Percentiles rank a stretch among this genome's conserved stretches.
These are phyloP conservation scores for Melanaphis sacchari DNA, from an alignment of 1,140 invertebrate genomes.

Conservation along the genomic window DNA sequence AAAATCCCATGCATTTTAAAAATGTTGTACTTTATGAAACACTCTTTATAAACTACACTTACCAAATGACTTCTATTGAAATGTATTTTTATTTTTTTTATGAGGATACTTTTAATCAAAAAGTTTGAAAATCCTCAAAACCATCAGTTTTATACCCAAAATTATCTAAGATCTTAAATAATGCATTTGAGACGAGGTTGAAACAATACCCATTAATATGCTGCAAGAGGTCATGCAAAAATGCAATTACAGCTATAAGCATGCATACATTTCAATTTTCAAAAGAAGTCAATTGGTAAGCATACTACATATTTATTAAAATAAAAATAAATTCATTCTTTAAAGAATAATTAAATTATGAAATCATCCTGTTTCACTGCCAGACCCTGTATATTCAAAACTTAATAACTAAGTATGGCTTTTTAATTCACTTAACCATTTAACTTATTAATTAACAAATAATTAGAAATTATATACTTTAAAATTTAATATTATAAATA, in stretches of 20 bases:
- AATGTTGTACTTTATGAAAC: too few relatives aligned
- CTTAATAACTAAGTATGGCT: not conserved
- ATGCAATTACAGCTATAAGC: not conserved
- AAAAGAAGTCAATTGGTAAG: not conserved
- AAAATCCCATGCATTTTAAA: too few relatives aligned
- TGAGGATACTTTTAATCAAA: not conserved
- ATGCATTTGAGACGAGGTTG: not conserved
- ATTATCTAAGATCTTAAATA: not conserved
- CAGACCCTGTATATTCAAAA: not conserved
- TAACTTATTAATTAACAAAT: not conserved
- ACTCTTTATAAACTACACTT: too few relatives aligned
- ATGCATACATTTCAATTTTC: not conserved
- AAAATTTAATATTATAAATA: not conserved
- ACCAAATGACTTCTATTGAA: too few relatives aligned
- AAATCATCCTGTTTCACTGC: not conserved
- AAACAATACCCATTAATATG: not conserved
- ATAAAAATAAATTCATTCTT: not conserved
- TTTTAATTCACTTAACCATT: not conserved
- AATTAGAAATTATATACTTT: not conserved
- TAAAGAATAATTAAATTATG: not conserved
- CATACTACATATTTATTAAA: not conserved
- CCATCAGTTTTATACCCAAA: not conserved
- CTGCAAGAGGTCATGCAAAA: not conserved
- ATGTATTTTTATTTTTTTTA: not conserved
- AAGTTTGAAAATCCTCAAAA: not conserved